Percentiles rank a stretch among this genome's conserved stretches.
Conservation (phyloP, 2,888 invertebrate species). For the Sphinx pinastri region DNA sequence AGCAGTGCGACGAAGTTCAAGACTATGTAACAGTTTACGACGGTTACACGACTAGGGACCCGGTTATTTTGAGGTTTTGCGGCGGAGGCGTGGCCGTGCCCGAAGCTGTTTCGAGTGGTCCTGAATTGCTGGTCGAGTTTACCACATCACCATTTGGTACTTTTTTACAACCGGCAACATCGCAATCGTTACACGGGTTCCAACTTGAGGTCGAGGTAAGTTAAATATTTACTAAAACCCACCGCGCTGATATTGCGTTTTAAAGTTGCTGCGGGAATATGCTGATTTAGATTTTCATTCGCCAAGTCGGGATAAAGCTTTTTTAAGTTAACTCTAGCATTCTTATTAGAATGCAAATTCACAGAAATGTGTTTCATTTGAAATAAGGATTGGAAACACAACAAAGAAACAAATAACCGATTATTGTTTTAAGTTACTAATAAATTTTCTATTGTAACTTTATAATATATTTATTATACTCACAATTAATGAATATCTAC, state of each 20-base stretch:
- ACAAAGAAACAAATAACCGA: too few relatives aligned
- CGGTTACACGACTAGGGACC: slow-evolving; percentile 94
- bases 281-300: slow-evolving; percentile 6
- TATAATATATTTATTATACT: too few relatives aligned
- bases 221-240: slow-evolving; percentile 28
- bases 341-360: not conserved
- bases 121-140: slow-evolving; percentile 94
- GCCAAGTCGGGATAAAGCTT: not conserved
- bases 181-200: slow-evolving; percentile 93
- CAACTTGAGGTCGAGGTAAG: slow-evolving; percentile 91
- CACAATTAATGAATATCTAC: too few relatives aligned
- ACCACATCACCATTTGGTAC: slow-evolving; percentile 95
- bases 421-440: too few relatives aligned
- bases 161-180: slow-evolving; percentile 91
- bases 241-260: slow-evolving; percentile 32
- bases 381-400: not conserved
- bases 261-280: slow-evolving; percentile 32
- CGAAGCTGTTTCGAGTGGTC: slow-evolving; percentile 93
- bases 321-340: not conserved
- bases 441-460: too few relatives aligned
- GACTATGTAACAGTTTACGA: slow-evolving; percentile 95
- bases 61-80: slow-evolving; percentile 94
- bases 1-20: slow-evolving; percentile 93
- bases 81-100: slow-evolving; percentile 94
- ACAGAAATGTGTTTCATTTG: not conserved